phyloP scores from a whole-genome alignment of 2,113 vertebrate species.

The Mirza zaza region DNA sequence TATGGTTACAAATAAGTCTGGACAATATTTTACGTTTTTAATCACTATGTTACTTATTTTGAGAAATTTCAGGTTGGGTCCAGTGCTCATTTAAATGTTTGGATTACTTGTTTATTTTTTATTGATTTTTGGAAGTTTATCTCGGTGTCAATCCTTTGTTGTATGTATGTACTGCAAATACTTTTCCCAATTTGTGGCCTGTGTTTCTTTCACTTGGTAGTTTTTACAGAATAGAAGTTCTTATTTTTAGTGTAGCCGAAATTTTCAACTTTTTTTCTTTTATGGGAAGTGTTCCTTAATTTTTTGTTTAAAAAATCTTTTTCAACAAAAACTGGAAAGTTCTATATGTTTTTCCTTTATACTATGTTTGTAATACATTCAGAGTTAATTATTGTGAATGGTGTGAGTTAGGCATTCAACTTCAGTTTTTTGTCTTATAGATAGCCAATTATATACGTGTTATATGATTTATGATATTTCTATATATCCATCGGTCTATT shows the following conservation, averaged over 20 bases:
- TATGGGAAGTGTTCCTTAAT: not conserved
- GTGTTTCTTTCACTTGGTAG: not conserved
- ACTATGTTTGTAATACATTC: not conserved
- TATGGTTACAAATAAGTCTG: not conserved
- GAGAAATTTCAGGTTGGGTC: not conserved
- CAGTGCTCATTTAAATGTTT: not conserved
- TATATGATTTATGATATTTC: not conserved
- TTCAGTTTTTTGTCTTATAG: not conserved
- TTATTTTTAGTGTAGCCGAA: not conserved
- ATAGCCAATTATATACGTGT: not conserved
- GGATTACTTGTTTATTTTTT: not conserved
- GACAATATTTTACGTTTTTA: not conserved
- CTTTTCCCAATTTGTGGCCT: not conserved
- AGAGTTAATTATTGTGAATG: not conserved
- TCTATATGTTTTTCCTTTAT: not conserved
- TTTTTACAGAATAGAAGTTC: not conserved
- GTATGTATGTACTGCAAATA: not conserved
- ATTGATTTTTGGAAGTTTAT: not conserved
- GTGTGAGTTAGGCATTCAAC: not conserved
- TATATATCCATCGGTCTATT: not conserved
- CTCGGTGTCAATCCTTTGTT: not conserved
- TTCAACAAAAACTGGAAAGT: not conserved
- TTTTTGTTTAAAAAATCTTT: not conserved
- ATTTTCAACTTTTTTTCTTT: not conserved
- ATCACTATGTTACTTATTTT: not conserved